Percentiles rank a stretch among this genome's conserved stretches.
Conservation (phyloP, 2,113 vertebrate species). For the Mobula hypostoma region DNA sequence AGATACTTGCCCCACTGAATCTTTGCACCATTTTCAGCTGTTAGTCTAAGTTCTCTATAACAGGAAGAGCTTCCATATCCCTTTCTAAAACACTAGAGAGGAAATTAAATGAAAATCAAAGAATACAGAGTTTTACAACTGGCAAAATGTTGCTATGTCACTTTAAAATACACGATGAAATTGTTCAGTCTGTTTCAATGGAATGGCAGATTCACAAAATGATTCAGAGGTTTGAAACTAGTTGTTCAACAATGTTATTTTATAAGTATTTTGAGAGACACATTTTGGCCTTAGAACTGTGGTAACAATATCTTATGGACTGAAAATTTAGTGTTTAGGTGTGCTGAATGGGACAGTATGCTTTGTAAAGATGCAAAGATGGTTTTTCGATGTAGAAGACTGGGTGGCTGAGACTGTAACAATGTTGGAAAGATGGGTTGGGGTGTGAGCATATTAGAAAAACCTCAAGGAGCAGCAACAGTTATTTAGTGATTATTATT, state of each 20-base stretch:
- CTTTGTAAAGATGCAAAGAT: not conserved
- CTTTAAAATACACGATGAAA: not conserved
- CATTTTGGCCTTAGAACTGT: not conserved
- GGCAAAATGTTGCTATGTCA: not conserved
- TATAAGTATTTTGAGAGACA: not conserved
- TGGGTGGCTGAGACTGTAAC: not conserved
- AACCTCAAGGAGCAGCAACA: not conserved
- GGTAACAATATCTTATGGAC: not conserved
- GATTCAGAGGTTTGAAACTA: not conserved
- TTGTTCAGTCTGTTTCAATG: not conserved
- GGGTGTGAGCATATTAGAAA: no score
- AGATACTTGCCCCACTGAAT: not conserved
- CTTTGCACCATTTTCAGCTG: not conserved
- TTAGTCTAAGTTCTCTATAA: not conserved
- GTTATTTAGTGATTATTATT: not conserved
- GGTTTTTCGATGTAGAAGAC: not conserved
- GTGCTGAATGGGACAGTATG: not conserved
- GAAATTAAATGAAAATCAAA: not conserved
- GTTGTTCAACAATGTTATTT: not conserved
- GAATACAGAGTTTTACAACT: not conserved
- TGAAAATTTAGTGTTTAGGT: not conserved
- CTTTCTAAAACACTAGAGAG: not conserved
- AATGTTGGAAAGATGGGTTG: not conserved
- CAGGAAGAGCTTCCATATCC: not conserved
- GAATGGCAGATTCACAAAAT: not conserved